These are phyloP conservation scores for Stichodactyla helianthus DNA, from an alignment of 64 coral and sea anemone genomes.

Conservation along the genomic window DNA sequence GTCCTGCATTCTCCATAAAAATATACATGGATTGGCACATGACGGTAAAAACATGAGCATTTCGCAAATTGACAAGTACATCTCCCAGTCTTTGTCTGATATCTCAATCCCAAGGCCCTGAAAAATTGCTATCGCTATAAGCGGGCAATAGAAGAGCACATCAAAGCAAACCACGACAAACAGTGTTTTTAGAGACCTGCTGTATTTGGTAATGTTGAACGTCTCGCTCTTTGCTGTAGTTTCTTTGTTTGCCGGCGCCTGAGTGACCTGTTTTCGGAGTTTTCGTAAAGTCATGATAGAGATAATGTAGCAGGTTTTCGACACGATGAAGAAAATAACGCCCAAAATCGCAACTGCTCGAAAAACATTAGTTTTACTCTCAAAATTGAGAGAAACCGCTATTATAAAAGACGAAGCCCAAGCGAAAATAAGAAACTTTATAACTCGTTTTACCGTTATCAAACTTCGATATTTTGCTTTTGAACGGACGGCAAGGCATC, in stretches of 20 bases:
- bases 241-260: neutral
- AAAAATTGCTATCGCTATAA: neutral
- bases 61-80: neutral
- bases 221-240: neutral
- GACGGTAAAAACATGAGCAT: neutral
- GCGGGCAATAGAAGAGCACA: neutral
- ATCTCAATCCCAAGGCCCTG: neutral
- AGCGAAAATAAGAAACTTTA: neutral
- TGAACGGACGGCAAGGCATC: neutral
- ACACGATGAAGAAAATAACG: neutral
- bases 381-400: neutral
- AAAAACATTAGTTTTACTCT: neutral
- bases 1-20: constrained; percentile 1
- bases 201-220: neutral
- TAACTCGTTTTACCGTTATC: neutral
- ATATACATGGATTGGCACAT: neutral
- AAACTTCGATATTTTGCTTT: neutral
- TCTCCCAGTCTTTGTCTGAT: neutral
- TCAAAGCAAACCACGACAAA: neutral
- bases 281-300: neutral
- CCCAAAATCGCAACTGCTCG: neutral
- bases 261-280: neutral
- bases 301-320: neutral
- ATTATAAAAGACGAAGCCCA: neutral
- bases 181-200: neutral